Evolutionary conservation across 2,113 vertebrate species (phyloP).

Genomic region (Alethe diademata): DNA sequence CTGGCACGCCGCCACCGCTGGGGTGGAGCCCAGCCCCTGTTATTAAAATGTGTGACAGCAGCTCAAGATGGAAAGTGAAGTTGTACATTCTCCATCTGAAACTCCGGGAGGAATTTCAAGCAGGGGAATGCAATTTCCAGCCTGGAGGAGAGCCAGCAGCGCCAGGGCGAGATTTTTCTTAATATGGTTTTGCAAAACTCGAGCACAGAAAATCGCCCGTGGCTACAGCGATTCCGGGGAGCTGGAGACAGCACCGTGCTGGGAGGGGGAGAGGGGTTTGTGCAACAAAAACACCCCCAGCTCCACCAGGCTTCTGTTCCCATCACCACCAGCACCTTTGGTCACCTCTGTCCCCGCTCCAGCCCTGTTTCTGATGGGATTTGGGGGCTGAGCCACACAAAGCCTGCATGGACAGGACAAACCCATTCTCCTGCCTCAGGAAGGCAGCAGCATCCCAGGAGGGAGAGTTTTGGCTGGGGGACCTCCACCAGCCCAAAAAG

Average conservation of each 20-base stretch:
- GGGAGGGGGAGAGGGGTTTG: neutral
- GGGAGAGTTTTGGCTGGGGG: fast-evolving
- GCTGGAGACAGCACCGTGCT: neutral
- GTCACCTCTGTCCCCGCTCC: neutral
- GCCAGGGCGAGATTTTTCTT: constrained; percentile 53
- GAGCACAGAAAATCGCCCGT: neutral
- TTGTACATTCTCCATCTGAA: constrained; percentile 60
- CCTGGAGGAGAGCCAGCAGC: constrained; percentile 59
- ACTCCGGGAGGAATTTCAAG: constrained; percentile 55
- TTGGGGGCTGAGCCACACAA: fast-evolving
- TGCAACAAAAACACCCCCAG: neutral
- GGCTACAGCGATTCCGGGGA: neutral
- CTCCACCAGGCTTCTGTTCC: neutral
- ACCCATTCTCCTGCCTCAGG: fast-evolving
- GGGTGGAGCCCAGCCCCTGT: constrained; percentile 45
- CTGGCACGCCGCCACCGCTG: neutral
- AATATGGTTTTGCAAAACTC: constrained; percentile 40
- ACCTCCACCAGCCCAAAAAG: fast-evolving
- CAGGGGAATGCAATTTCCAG: constrained; percentile 63
- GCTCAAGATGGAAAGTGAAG: constrained; percentile 50
- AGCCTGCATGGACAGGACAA: neutral
- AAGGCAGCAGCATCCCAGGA: neutral
- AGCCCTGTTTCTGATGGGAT: fast-evolving
- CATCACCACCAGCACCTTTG: fast-evolving
- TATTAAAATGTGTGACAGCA: constrained; percentile 59